Conservation (phyloP, 2,113 vertebrate genomes). For the Athene noctua region DNA sequence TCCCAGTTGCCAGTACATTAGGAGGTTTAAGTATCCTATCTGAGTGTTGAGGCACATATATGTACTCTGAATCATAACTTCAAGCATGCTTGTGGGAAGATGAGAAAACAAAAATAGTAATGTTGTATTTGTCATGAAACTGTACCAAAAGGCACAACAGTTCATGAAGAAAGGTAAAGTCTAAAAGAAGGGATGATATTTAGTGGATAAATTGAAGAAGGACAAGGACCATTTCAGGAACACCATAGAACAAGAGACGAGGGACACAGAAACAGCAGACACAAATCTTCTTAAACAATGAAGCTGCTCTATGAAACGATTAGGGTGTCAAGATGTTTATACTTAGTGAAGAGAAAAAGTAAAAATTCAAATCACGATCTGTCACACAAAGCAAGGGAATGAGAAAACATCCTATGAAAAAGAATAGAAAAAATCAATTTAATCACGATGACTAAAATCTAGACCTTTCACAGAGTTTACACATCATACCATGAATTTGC, state of each 20-base stretch:
- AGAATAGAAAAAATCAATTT: background rate
- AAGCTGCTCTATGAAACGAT: background rate
- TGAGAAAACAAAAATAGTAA: background rate
- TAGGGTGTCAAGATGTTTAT: background rate
- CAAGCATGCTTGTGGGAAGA: conserved; percentile 9
- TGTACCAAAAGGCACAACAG: background rate
- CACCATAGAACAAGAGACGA: background rate
- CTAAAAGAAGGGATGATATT: background rate
- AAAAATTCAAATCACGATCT: background rate
- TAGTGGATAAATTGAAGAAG: background rate
- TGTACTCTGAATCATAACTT: background rate
- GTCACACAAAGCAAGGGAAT: background rate
- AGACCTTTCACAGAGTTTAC: background rate
- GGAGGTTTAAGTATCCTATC: background rate
- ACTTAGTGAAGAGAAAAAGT: background rate
- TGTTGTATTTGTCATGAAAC: background rate
- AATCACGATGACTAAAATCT: background rate
- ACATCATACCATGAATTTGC: background rate
- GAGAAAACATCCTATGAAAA: background rate
- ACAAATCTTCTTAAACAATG: background rate
- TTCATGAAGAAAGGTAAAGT: background rate
- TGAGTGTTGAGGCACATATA: background rate
- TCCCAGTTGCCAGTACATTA: background rate
- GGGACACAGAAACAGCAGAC: background rate
- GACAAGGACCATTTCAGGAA: background rate